Percentiles rank a stretch among this genome's conserved stretches.
phyloP scores from a whole-genome alignment of 2,113 vertebrate species.

The Larimichthys crocea region DNA sequence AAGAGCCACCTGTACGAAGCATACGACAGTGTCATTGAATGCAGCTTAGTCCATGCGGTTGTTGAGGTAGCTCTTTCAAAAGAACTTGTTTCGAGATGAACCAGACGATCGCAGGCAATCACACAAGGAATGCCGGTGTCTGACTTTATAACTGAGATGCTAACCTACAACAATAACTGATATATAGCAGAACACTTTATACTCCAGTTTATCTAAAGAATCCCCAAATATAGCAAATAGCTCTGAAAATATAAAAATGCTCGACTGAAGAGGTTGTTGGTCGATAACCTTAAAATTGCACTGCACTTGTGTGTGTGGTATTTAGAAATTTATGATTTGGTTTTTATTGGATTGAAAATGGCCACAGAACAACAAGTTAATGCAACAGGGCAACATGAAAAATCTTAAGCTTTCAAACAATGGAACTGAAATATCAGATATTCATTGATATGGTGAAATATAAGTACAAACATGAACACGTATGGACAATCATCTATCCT shows the following conservation, averaged over 20 bases:
- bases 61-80: neutral
- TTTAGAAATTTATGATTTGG: constrained; percentile 49
- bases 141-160: no score
- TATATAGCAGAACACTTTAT: no score
- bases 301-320: constrained; percentile 24
- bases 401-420: neutral
- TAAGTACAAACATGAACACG: constrained; percentile 21
- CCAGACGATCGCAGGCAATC: no score
- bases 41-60: neutral
- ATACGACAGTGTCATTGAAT: neutral
- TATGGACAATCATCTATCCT: constrained; percentile 33
- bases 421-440: constrained; percentile 3
- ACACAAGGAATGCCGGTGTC: no score
- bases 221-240: neutral
- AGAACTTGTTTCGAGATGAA: no score
- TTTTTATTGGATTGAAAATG: constrained; percentile 30
- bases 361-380: constrained; percentile 33
- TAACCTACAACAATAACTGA: no score
- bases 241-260: neutral
- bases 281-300: neutral
- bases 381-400: constrained; percentile 1
- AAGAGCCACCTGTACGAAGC: no score
- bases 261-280: neutral
- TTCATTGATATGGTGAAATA: constrained; percentile 6
- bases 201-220: no score